Evolutionary conservation across 2,888 invertebrate species (phyloP), one percentile per base, ranked within the genome.

Genomic region (Eupelmus urozonus): DNA sequence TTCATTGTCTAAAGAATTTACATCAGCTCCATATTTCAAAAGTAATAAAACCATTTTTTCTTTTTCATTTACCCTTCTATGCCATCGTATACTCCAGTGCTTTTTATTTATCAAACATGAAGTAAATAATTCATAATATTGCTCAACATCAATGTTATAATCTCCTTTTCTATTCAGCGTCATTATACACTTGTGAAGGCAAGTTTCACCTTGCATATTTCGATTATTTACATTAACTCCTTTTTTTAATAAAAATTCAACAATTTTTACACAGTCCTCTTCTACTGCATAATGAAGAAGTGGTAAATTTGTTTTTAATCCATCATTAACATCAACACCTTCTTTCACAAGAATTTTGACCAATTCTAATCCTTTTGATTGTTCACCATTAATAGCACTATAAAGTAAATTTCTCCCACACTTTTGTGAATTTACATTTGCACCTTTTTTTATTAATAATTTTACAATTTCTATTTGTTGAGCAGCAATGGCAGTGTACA

Each of bases 281-380:
- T 59, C 59, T 34, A 59, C 34, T 59, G 59, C 59, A 59, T 34
- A 34, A 25, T 59, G 34, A 59, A 59, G 59, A 59, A 59, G 59
- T 16, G 59, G 34, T 34, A 18, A 34, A 59, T 18, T 34, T 59
- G 29, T 29, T 1, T 59, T 29, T n/a, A 34, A n/a, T 9, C 34
- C 18, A 34, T 59, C 34, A 59, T 59, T 59, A 34, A 59, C n/a
- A 34, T 59, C 18, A 34, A 59, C n/a, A 34, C 59, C 59, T 59
- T 29, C 16, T n/a, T 59, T 34, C 18, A 59, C 18, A n/a, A 59
- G 34, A 29, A 59, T 59, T 59, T 59, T 59, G n/a, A 59, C 34
- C 9, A 59, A 16, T 9, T 59, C 59, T 34, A 59, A 18, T 18
- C 59, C 34, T 59, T 18, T 59, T 9, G n/a, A 5, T 18, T 59